Evolutionary conservation across 2,113 vertebrate genomes (phyloP), one percentile per base, ranked within the genome.

Genomic region (Gopherus flavomarginatus): DNA sequence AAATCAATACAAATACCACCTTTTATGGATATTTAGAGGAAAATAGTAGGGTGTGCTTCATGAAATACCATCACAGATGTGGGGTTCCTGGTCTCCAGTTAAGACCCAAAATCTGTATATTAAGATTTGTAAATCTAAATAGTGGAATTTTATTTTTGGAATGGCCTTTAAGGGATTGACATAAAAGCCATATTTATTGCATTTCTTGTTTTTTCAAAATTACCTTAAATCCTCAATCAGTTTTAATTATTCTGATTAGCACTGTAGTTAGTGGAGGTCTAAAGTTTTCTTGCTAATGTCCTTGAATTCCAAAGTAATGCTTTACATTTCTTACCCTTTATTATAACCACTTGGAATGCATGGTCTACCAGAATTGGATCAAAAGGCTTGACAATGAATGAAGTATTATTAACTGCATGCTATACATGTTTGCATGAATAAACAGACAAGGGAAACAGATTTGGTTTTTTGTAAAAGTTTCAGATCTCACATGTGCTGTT

Each of bases 251-350:
- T 93, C 91, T 96, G 95, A 92, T 97, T 97, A 97, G 95, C 17
- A 4, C 88, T 50, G 69, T 42, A 42, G 42, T 42, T 42, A 42
- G 42, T 42, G 42, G 42, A 42, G 42, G 42, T 42, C 93, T 97
- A 90, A 94, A 90, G 62, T 94, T 96, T 96, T 96, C 94, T 72
- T 42, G 52, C 92, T 93, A 22, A 62, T 93, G 86, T 96, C 89
- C 85, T 96, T 90, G 90, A 97, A 96, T 98, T 98, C 95, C 95
- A 89, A 94, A 97, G 93, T 92, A 93, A 82, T 83, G 80, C 92
- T 95, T 94, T 3, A 5, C 83, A 75, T 85, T 97, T 95, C 91
- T 96, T 95, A 89, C 78, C 82, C 57, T 57, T 97, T 87, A 83
- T 93, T 96, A 80, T 86, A 96, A 93, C 90, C 95, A 90, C 90